phyloP scores from a whole-genome alignment of 2,888 invertebrate species.

The Leucoma salicis region DNA sequence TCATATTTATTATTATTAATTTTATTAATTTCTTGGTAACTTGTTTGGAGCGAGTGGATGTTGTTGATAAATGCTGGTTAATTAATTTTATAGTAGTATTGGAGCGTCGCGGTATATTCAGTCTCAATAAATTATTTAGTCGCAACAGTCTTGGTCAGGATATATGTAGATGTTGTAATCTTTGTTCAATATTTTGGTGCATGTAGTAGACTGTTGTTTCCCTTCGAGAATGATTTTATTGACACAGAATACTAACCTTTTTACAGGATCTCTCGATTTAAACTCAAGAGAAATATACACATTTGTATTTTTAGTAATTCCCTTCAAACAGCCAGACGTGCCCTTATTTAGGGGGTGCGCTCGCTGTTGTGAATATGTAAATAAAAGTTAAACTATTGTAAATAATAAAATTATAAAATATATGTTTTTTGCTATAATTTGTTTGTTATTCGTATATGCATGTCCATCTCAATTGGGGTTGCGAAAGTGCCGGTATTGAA shows the following conservation, averaged over 20 bases:
- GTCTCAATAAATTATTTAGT: slow-evolving; percentile 42
- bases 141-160: slow-evolving; percentile 37
- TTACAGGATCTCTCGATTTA: slow-evolving; percentile 24
- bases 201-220: slow-evolving; percentile 41
- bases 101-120: slow-evolving; percentile 37
- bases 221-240: slow-evolving; percentile 4
- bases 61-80: slow-evolving; percentile 66
- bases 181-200: slow-evolving; percentile 50
- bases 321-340: slow-evolving; percentile 67
- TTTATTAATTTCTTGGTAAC: slow-evolving; percentile 47
- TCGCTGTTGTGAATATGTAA: slow-evolving; percentile 81
- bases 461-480: not conserved
- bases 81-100: slow-evolving; percentile 63
- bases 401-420: slow-evolving; percentile 79
- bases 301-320: slow-evolving; percentile 59
- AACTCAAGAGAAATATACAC: slow-evolving; percentile 38
- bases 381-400: slow-evolving; percentile 82
- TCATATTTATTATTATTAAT: slow-evolving; percentile 71
- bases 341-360: slow-evolving; percentile 63
- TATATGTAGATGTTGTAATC: slow-evolving; percentile 47
- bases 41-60: slow-evolving; percentile 57
- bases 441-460: slow-evolving; percentile 42
- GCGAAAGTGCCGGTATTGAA: not conserved
- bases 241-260: not conserved
- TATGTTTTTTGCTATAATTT: slow-evolving; percentile 77